A percentile compares a stretch with the other conserved stretches of the same genome.
phyloP scores from a whole-genome alignment of 2,797 vertebrate species.

The Mycteria americana region DNA sequence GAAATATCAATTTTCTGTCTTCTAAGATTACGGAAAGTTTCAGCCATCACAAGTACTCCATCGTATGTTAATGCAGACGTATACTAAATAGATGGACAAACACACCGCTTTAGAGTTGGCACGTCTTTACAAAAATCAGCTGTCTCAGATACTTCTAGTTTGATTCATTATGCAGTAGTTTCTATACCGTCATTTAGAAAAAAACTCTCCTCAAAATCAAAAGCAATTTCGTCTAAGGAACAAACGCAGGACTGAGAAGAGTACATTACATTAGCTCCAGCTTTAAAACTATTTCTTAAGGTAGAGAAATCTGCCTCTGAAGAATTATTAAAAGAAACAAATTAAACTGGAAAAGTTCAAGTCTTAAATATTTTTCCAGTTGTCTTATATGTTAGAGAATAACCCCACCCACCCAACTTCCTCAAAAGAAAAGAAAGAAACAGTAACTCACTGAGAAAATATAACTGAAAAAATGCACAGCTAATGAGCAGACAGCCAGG shows the following conservation, averaged over 20 bases:
- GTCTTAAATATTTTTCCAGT: not conserved
- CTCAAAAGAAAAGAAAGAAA: not conserved
- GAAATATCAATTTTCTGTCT: conserved; percentile 98
- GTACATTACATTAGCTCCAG: not conserved
- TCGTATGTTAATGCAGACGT: conserved; percentile 96
- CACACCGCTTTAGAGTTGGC: not conserved
- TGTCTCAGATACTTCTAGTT: not conserved
- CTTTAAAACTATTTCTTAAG: not conserved
- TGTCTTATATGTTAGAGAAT: not conserved
- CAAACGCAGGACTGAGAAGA: not conserved
- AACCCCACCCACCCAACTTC: not conserved
- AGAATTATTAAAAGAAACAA: not conserved
- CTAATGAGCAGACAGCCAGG: not conserved
- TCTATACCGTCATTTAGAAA: not conserved
- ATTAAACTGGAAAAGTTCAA: not conserved
- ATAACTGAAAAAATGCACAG: not conserved
- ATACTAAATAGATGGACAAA: conserved; percentile 79
- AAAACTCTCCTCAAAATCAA: not conserved
- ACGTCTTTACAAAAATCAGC: not conserved
- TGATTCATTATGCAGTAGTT: not conserved
- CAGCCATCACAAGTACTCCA: conserved; percentile 96
- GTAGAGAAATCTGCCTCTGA: not conserved
- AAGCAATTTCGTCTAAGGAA: not conserved
- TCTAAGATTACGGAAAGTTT: conserved; percentile 95
- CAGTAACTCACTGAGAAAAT: not conserved